Evolutionary conservation across 2,888 invertebrate species (phyloP).

Genomic region (Cantharis rustica): DNA sequence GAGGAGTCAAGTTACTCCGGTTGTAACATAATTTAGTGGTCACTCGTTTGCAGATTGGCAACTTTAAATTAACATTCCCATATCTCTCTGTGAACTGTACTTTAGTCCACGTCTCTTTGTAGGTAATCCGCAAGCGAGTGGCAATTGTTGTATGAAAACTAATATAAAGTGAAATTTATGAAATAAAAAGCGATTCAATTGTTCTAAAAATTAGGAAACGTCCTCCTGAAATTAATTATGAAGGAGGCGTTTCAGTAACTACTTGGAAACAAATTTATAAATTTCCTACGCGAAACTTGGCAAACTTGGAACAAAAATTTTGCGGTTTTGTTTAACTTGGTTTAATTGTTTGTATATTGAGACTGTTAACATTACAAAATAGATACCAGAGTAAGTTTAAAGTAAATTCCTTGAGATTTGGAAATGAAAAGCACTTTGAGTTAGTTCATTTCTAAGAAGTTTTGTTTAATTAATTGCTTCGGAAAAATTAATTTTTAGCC

Average conservation of each 20-base stretch:
- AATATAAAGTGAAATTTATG: too few relatives aligned
- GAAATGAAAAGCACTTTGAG: background rate
- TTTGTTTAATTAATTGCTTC: background rate
- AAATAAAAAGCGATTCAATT: background rate
- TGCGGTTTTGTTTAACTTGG: slow-evolving; percentile 17
- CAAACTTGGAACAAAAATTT: slow-evolving; percentile 7
- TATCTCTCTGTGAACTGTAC: too few relatives aligned
- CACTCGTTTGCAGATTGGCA: too few relatives aligned
- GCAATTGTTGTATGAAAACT: too few relatives aligned
- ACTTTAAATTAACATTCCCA: too few relatives aligned
- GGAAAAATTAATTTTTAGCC: background rate
- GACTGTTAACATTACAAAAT: slow-evolving; percentile 10
- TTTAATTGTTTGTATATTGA: slow-evolving; percentile 15
- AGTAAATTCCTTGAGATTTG: background rate
- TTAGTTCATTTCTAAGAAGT: background rate
- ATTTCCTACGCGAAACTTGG: slow-evolving; percentile 11
- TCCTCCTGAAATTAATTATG: background rate
- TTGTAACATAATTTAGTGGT: background rate
- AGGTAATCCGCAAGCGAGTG: too few relatives aligned
- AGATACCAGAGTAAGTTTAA: slow-evolving; percentile 13
- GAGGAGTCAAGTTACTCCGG: background rate
- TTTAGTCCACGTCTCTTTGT: too few relatives aligned
- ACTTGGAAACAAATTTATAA: slow-evolving; percentile 10
- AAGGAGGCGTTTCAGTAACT: background rate
- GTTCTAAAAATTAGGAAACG: background rate